phyloP scores from a whole-genome alignment of 2,113 vertebrate genomes.

The Dunckerocampus dactyliophorus region DNA sequence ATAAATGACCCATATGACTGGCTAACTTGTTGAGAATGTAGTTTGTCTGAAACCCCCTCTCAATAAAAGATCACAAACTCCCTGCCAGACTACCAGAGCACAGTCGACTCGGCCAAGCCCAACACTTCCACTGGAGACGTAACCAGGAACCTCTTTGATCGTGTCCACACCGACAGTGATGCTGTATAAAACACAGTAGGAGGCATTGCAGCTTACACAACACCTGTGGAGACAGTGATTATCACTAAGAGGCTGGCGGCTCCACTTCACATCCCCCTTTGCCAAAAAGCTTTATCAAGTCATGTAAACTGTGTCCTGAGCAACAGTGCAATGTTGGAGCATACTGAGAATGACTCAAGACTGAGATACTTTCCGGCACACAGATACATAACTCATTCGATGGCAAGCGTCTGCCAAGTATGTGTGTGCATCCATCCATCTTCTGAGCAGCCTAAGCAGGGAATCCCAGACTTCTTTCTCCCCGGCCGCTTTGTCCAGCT shows the following conservation, averaged over 20 bases:
- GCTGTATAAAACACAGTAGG: constrained; percentile 26
- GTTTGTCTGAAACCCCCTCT: constrained; percentile 17
- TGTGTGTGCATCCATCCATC: no score
- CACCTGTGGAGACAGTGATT: constrained; percentile 48
- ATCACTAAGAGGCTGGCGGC: constrained; percentile 46
- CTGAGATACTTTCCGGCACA: not conserved
- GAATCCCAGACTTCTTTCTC: no score
- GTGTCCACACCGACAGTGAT: constrained; percentile 22
- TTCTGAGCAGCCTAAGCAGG: no score
- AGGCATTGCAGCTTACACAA: constrained; percentile 20
- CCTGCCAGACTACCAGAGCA: constrained; percentile 15
- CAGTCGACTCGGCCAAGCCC: constrained; percentile 24
- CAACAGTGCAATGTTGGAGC: not conserved
- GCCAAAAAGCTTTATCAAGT: constrained; percentile 34
- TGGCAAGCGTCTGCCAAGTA: not conserved
- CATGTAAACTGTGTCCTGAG: constrained; percentile 15
- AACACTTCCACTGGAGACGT: constrained; percentile 18
- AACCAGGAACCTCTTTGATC: constrained; percentile 37
- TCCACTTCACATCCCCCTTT: constrained; percentile 26
- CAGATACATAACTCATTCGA: not conserved
- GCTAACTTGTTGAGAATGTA: constrained; percentile 6
- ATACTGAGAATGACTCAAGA: not conserved
- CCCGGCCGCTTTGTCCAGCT: no score
- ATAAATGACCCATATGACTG: constrained; percentile 2
- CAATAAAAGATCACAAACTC: constrained; percentile 47